Base-by-base conservation (phyloP, 2,888 invertebrate species). In the Syrphus vitripennis region DNA sequence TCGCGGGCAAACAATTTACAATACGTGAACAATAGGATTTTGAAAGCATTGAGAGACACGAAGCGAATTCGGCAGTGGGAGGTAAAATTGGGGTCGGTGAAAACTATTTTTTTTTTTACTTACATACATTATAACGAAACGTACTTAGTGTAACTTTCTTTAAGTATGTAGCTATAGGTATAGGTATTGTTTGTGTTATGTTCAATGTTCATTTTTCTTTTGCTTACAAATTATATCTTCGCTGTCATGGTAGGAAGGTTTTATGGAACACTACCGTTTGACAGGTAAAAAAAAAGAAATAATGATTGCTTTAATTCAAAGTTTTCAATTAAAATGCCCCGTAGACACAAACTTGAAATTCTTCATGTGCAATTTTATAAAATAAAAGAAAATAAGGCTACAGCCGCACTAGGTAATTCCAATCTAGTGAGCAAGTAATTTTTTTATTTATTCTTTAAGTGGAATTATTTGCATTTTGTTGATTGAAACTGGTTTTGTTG, bases 121-220 rank as follows among this genome's bases (percentile, higher is more conserved):
- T 31, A n/a, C n/a, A n/a, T n/a, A n/a, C n/a, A n/a, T n/a, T n/a
- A n/a, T n/a, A 45, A 70, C 26, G 26, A 40, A 55, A 34, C 29
- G 81, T 82, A 84, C 83, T 76, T 84, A 67, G 63, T 37, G 72
- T 81, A 86, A 86, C 86, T 86, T 86, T 86, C 86, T 82, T 82
- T 48, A 59, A 80, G 84, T 72, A 70, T 57, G 45, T 31, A 61
- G 24, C 12, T 14, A 19, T 5, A 10, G 1, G 2, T 2, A 34
- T 50, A 74, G 55, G 69, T 7, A 59, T 59, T 7, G 34, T 37
- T 59, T 59, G n/a, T n/a, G n/a, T n/a, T n/a, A n/a, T n/a, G 14
- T 59, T 59, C 14, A 59, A 59, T 76, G 65, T 80, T 26, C 61
- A 48, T 67, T 81, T 70, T 61, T n/a, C 63, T 81, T 37, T 75